phyloP scores from a whole-genome alignment of 2,888 invertebrate genomes.

The Cephus pygmeus region DNA sequence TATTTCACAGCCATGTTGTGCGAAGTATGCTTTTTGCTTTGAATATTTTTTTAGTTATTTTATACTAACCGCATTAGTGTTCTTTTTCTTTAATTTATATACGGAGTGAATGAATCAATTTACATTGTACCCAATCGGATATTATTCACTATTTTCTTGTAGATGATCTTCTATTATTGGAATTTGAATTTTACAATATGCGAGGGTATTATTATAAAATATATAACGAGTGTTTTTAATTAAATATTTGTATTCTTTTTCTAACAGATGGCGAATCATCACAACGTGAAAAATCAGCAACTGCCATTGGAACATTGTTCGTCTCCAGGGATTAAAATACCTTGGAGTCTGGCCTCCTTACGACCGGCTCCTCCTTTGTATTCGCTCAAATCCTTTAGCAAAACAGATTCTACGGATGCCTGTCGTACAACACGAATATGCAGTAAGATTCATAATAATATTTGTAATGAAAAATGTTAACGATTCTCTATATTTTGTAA shows the following conservation, averaged over 20 bases:
- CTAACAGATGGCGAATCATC: slow-evolving; percentile 37
- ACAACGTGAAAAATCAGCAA: slow-evolving; percentile 53
- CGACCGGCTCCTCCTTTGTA: slow-evolving; percentile 90
- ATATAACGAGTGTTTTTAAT: too few relatives aligned
- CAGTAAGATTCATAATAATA: slow-evolving; percentile 40
- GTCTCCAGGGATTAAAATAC: slow-evolving; percentile 58
- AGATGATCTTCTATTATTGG: slow-evolving; percentile 10
- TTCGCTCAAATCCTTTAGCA: slow-evolving; percentile 77
- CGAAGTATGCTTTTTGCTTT: slow-evolving; percentile 64
- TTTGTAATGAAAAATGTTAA: too few relatives aligned
- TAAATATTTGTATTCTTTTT: background rate
- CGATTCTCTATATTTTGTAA: slow-evolving; percentile 2
- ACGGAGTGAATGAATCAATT: background rate
- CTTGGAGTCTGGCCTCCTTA: slow-evolving; percentile 87
- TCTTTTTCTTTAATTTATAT: slow-evolving; percentile 8
- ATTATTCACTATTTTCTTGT: background rate
- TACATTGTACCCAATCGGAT: slow-evolving; percentile 12
- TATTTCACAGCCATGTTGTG: slow-evolving; percentile 65
- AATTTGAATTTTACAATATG: too few relatives aligned
- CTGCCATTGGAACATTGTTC: slow-evolving; percentile 49
- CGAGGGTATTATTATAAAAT: too few relatives aligned
- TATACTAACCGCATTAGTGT: slow-evolving; percentile 37
- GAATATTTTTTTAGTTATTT: slow-evolving; percentile 31
- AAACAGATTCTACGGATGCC: slow-evolving; percentile 62
- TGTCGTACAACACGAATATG: slow-evolving; percentile 48